These are phyloP conservation scores for Ichneumon xanthorius DNA, from an alignment of 2,888 invertebrate genomes.

Conservation along the genomic window DNA sequence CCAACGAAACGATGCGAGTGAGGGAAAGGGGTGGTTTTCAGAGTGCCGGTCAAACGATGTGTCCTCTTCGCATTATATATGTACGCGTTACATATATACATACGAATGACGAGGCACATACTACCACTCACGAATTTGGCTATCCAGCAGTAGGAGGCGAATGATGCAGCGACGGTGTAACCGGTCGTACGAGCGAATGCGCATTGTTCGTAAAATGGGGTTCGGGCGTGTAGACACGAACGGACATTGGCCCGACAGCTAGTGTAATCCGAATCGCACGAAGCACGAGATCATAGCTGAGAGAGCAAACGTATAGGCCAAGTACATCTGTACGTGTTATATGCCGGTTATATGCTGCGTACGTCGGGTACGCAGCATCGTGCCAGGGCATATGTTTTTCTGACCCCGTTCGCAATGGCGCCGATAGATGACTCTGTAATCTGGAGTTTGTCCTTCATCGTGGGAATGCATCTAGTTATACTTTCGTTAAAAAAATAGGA, in stretches of 20 bases:
- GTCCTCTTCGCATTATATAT: slow-evolving; percentile 26
- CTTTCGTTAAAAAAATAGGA: neutral
- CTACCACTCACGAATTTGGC: slow-evolving; percentile 42
- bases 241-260: slow-evolving; percentile 67
- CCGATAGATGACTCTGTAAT: neutral
- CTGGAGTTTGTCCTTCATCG: neutral
- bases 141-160: slow-evolving; percentile 41
- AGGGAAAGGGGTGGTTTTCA: slow-evolving; percentile 56
- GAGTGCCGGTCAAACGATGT: slow-evolving; percentile 59
- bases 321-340: slow-evolving; percentile 49
- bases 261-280: slow-evolving; percentile 69
- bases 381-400: slow-evolving; percentile 26
- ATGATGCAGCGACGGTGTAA: slow-evolving; percentile 54
- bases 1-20: slow-evolving; percentile 29
- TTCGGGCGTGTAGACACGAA: slow-evolving; percentile 68
- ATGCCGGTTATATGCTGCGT: neutral
- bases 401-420: neutral
- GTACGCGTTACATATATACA: slow-evolving; percentile 3
- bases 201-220: slow-evolving; percentile 67
- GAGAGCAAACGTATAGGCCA: slow-evolving; percentile 52
- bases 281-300: slow-evolving; percentile 27
- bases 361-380: slow-evolving; percentile 5
- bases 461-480: neutral
- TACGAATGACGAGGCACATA: slow-evolving; percentile 43
- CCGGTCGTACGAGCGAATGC: slow-evolving; percentile 65